Percentiles rank a stretch among this genome's conserved stretches.
Conservation (phyloP, 2,797 vertebrate genomes). For the Scomberomorus guttatus region DNA sequence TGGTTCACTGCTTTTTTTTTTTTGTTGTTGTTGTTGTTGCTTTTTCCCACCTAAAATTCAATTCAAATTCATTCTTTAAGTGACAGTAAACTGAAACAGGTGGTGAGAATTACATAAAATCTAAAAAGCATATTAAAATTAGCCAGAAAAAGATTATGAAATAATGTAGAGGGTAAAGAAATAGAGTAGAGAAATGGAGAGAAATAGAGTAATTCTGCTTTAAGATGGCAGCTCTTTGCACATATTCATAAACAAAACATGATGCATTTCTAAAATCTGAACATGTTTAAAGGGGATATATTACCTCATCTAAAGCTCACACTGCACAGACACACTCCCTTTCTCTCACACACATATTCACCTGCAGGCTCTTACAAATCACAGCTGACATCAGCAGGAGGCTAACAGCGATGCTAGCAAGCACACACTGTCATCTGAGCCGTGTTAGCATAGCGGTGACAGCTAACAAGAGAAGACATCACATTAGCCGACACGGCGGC, state of each 20-base stretch:
- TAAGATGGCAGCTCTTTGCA: neutral
- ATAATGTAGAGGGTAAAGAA: too few species aligned
- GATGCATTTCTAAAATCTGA: neutral
- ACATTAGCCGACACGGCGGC: slow-evolving; percentile 46
- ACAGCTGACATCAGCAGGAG: slow-evolving; percentile 64
- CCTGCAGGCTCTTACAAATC: slow-evolving; percentile 40
- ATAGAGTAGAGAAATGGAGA: too few species aligned
- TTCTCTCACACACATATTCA: slow-evolving; percentile 14
- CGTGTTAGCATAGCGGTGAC: slow-evolving; percentile 48
- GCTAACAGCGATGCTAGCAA: slow-evolving; percentile 68
- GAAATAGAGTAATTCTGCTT: too few species aligned
- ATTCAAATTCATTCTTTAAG: too few species aligned
- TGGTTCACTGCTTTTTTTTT: too few species aligned
- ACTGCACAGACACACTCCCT: slow-evolving; percentile 1
- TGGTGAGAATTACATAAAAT: too few species aligned
- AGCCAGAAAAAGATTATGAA: too few species aligned
- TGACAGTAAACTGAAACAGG: too few species aligned
- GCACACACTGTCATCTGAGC: slow-evolving; percentile 48
- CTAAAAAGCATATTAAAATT: too few species aligned
- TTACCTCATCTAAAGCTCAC: slow-evolving; percentile 16
- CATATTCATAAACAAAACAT: neutral
- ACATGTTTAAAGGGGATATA: neutral
- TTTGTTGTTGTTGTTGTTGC: too few species aligned
- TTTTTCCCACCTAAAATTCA: too few species aligned
- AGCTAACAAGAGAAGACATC: slow-evolving; percentile 77